phyloP scores from a whole-genome alignment of 2,113 vertebrate genomes.

The Lynx canadensis region DNA sequence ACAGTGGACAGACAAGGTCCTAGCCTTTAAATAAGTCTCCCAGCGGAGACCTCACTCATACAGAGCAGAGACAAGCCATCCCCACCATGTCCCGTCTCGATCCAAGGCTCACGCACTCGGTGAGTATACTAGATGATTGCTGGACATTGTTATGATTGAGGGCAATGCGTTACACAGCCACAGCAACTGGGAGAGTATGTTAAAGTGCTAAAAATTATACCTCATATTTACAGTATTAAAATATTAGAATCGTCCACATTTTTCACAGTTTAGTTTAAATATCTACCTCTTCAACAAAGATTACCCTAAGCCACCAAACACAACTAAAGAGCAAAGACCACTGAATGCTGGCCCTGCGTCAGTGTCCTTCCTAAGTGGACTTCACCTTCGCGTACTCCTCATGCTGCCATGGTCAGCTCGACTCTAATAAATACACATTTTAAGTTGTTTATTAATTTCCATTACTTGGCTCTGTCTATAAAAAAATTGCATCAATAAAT shows the following conservation, averaged over 20 bases:
- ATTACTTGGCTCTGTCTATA: slow-evolving; percentile 56
- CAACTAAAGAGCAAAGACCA: background rate
- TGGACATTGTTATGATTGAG: too few species aligned
- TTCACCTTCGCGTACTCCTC: background rate
- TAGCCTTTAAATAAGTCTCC: background rate
- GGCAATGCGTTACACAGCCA: background rate
- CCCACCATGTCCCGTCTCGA: background rate
- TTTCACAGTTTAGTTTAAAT: slow-evolving; percentile 46
- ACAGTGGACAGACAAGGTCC: background rate
- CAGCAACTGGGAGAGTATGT: background rate
- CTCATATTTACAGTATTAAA: background rate
- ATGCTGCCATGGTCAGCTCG: background rate
- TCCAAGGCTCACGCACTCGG: background rate
- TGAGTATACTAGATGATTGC: background rate
- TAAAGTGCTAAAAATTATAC: background rate
- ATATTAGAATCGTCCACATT: background rate
- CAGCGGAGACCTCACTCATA: background rate
- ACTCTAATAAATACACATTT: slow-evolving; percentile 15
- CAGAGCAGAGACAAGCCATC: background rate
- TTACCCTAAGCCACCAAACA: background rate
- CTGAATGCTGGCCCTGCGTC: fast-evolving
- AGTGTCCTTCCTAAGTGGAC: background rate
- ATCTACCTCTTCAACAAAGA: background rate
- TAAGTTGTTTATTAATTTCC: slow-evolving; percentile 68
- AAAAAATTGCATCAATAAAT: slow-evolving; percentile 65